Conservation (phyloP, 2,888 invertebrate genomes). For the Trichogramma evanescens region DNA sequence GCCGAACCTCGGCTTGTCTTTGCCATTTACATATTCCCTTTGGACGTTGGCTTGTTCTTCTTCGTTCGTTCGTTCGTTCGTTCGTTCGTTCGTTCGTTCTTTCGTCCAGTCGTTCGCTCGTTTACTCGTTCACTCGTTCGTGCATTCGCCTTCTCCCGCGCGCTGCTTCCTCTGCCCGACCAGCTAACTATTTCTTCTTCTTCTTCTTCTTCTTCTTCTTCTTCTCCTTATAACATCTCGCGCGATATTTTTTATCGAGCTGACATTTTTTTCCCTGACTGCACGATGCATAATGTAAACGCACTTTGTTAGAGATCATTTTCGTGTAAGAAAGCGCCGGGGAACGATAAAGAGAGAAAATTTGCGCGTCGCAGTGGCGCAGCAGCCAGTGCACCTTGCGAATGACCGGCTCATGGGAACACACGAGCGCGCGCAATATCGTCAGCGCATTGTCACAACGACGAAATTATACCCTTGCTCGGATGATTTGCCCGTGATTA, state of each 20-base stretch:
- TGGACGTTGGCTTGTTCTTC: slow-evolving; percentile 13
- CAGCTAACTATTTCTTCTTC: not conserved
- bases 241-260: not conserved
- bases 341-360: not conserved
- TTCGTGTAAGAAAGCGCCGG: not conserved
- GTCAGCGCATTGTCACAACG: too few relatives aligned
- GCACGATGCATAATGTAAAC: not conserved
- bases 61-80: not conserved
- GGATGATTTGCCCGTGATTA: not conserved
- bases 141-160: not conserved
- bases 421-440: too few relatives aligned
- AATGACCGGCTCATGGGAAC: too few relatives aligned
- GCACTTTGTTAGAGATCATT: not conserved
- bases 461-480: too few relatives aligned
- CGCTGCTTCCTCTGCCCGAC: not conserved
- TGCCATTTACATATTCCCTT: slow-evolving; percentile 5
- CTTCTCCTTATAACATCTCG: not conserved
- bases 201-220: not conserved
- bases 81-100: not conserved
- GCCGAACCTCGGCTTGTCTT: slow-evolving; percentile 6
- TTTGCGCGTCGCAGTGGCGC: not conserved
- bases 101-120: too few relatives aligned
- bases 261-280: not conserved
- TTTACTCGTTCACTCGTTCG: not conserved
- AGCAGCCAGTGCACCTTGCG: too few relatives aligned